Conservation (phyloP, 64 coral and sea anemone species). For the Stylophora pistillata region DNA sequence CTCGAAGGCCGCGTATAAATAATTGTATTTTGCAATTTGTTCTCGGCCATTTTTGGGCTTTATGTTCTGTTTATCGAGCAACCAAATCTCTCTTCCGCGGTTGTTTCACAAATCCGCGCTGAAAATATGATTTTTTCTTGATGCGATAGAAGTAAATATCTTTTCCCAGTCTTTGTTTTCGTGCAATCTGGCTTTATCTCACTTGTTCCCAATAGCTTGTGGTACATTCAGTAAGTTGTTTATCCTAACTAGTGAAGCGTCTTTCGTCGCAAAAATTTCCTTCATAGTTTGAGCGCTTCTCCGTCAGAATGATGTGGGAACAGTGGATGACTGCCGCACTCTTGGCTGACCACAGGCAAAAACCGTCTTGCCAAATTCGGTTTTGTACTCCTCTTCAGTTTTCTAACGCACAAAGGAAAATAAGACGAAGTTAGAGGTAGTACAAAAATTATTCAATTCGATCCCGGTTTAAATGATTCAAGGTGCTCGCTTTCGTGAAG, state of each 20-base stretch:
- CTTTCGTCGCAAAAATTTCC: slow-evolving; percentile 1
- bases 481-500: not conserved
- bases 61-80: not conserved
- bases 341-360: slow-evolving; percentile 42
- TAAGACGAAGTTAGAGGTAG: slow-evolving; percentile 8
- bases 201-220: slow-evolving; percentile 22
- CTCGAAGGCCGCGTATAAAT: slow-evolving; percentile 49
- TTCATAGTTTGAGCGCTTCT: not conserved
- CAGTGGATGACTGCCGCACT: not conserved
- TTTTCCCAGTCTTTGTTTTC: not conserved
- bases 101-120: not conserved
- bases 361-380: slow-evolving; percentile 44
- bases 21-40: slow-evolving; percentile 40
- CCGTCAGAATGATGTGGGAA: slow-evolving; percentile 14
- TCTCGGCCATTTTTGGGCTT: not conserved
- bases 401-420: slow-evolving; percentile 28
- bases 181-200: slow-evolving; percentile 12
- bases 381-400: slow-evolving; percentile 48
- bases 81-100: not conserved
- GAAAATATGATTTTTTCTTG: not conserved
- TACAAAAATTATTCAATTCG: slow-evolving; percentile 16
- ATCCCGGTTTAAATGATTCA: not conserved
- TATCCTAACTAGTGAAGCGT: not conserved
- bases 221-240: slow-evolving; percentile 29
- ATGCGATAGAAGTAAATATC: not conserved